phyloP scores from a whole-genome alignment of 2,797 vertebrate species.

The Hydrophis major region DNA sequence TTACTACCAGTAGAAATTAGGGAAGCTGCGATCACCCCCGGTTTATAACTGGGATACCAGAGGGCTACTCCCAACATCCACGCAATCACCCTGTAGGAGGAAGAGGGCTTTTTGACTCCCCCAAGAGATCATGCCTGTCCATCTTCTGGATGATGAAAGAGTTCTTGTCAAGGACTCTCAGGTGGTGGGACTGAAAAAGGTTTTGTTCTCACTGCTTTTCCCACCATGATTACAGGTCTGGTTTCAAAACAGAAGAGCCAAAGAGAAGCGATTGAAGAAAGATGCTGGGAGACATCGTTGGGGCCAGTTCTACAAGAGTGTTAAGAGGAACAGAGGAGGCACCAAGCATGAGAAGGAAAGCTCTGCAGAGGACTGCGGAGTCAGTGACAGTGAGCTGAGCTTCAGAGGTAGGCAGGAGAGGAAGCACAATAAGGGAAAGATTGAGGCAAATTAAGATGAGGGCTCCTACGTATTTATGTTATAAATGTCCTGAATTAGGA shows the following conservation, averaged over 20 bases:
- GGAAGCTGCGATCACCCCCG: background rate
- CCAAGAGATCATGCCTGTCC: background rate
- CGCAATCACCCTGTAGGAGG: background rate
- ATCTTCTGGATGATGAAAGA: background rate
- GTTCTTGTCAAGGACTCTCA: background rate
- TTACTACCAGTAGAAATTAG: background rate
- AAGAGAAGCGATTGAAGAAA: conserved; percentile 97
- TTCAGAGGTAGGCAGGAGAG: conserved; percentile 83
- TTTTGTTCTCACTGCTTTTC: background rate
- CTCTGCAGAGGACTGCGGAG: conserved; percentile 92
- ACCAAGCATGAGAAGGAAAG: conserved; percentile 93
- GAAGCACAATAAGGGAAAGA: background rate
- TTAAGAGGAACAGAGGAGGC: conserved; percentile 86
- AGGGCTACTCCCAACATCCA: background rate
- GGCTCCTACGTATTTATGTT: background rate
- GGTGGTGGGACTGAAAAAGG: background rate
- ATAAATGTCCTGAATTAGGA: background rate
- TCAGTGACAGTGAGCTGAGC: conserved; percentile 97
- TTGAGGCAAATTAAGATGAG: background rate
- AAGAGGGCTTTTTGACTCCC: background rate
- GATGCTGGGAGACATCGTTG: conserved; percentile 95
- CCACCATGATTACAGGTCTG: conserved; percentile 81
- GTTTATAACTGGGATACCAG: background rate
- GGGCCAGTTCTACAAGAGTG: conserved; percentile 97
- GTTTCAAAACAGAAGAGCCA: conserved; percentile 97